Base-by-base conservation (phyloP, 2,797 vertebrate species). In the Chaetodon trifasciatus region DNA sequence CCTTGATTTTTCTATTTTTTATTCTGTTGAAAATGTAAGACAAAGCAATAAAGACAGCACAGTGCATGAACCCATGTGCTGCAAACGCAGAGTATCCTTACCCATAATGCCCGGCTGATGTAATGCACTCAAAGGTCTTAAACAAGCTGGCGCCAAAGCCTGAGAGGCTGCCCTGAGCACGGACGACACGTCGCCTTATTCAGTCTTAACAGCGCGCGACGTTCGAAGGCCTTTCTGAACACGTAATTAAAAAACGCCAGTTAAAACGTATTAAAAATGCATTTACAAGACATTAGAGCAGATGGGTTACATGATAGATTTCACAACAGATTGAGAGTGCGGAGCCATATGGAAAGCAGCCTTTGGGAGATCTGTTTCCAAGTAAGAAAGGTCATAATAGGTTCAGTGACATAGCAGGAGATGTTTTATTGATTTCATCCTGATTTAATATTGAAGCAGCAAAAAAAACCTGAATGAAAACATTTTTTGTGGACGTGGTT, bases 321-420 rank as follows among this genome's bases (percentile, higher is more conserved):
- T 84, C 76, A 77, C 69, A 70, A 49, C 73, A 75, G 70, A 64
- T 44, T 63, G 61, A 32, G 67, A 10, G 61, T 64, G 50, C 56
- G 65, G 5, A 74, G 77, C 62, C 86, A 81, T 75, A 76, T 86
- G 86, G 79, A 79, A 81, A 49, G 35, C 71, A 79, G 84, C 75
- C 72, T 79, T 23, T 46, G 35, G 64, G 39, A 79, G 62, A 64
- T 32, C 46, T 53, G 68, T 56, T 82, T 85, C 83, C 78, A 78
- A 76, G 67, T 3, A 55, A 67, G 32, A 19, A 68, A 68, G 75
- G 75, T 87, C 66, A 57, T 2, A 21, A 69, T 37, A 39, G 39
- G 67, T 74, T 81, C 76, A 79, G 4, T 64, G 64, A 70, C 63
- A 39, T 37, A 42, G 23, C 50, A 8, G 40, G 23, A 68, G 39